A percentile compares a stretch with the other conserved stretches of the same genome.
phyloP scores from a whole-genome alignment of 2,888 invertebrate species.

The Acrobasis consociella region DNA sequence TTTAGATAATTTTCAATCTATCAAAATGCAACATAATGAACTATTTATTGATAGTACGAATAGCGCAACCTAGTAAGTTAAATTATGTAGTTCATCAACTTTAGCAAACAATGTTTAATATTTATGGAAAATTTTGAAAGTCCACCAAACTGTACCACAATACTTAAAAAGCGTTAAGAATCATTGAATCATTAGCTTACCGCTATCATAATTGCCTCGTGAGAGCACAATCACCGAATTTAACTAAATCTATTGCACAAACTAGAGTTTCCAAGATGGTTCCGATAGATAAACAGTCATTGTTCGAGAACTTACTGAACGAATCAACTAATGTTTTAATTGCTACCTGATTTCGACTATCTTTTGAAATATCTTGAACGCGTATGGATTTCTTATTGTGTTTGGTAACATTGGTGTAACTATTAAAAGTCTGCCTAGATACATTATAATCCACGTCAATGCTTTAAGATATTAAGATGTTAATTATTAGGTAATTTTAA shows the following conservation, averaged over 20 bases:
- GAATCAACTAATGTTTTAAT: constrained; percentile 49
- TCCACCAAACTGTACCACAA: constrained; percentile 6
- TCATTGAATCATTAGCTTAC: constrained; percentile 59
- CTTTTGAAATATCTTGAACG: constrained; percentile 19
- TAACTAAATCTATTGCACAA: constrained; percentile 56
- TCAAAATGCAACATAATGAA: too few relatives aligned
- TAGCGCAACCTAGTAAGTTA: too few relatives aligned
- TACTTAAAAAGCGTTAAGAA: constrained; percentile 36
- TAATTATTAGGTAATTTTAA: too few relatives aligned
- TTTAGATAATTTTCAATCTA: too few relatives aligned
- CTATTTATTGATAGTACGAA: too few relatives aligned
- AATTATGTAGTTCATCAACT: too few relatives aligned
- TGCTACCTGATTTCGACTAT: constrained; percentile 35
- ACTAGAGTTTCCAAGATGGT: constrained; percentile 43
- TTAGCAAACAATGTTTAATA: background rate
- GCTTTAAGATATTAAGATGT: too few relatives aligned
- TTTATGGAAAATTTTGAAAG: background rate
- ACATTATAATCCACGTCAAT: too few relatives aligned
- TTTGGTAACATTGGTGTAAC: constrained; percentile 5
- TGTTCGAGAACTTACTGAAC: constrained; percentile 43
- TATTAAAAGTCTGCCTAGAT: background rate
- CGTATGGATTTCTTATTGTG: constrained; percentile 18
- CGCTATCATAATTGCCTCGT: constrained; percentile 59
- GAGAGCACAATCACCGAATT: constrained; percentile 58
- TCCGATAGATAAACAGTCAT: constrained; percentile 55